Evolutionary conservation across 2,113 vertebrate species (phyloP).

Genomic region (Tychaedon coryphoeus): DNA sequence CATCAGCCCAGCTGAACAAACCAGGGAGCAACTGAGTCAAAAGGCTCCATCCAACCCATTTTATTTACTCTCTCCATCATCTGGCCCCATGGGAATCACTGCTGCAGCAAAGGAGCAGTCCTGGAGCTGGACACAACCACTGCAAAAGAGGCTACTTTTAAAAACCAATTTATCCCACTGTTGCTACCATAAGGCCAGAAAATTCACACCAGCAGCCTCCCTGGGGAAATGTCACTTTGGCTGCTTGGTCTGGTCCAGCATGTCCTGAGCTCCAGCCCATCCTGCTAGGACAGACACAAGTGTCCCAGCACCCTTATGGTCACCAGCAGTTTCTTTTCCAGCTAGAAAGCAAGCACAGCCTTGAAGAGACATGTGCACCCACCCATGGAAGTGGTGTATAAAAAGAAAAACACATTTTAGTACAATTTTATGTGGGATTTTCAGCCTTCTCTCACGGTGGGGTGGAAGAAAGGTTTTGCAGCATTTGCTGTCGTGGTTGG

Average conservation of each 20-base stretch:
- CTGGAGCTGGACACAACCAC: not conserved
- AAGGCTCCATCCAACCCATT: not conserved
- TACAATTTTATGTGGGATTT: not conserved
- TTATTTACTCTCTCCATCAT: not conserved
- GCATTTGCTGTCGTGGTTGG: not conserved
- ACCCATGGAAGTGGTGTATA: fast-evolving
- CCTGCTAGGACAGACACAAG: not conserved
- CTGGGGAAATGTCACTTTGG: not conserved
- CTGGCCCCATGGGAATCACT: not conserved
- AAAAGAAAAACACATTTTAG: not conserved
- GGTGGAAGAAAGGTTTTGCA: not conserved
- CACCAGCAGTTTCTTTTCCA: not conserved
- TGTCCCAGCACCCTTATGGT: not conserved
- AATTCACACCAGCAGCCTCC: not conserved
- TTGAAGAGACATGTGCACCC: not conserved
- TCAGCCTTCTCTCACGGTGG: not conserved
- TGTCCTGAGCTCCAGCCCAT: not conserved
- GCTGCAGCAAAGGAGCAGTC: not conserved
- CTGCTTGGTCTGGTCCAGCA: not conserved
- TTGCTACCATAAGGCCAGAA: fast-evolving
- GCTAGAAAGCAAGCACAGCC: not conserved
- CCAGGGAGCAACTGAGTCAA: not conserved
- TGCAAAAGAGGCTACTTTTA: not conserved
- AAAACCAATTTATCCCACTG: not conserved
- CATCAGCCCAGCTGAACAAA: not conserved